These are phyloP conservation scores for Euplagia quadripunctaria DNA, from an alignment of 2,888 invertebrate genomes.

Conservation along the genomic window DNA sequence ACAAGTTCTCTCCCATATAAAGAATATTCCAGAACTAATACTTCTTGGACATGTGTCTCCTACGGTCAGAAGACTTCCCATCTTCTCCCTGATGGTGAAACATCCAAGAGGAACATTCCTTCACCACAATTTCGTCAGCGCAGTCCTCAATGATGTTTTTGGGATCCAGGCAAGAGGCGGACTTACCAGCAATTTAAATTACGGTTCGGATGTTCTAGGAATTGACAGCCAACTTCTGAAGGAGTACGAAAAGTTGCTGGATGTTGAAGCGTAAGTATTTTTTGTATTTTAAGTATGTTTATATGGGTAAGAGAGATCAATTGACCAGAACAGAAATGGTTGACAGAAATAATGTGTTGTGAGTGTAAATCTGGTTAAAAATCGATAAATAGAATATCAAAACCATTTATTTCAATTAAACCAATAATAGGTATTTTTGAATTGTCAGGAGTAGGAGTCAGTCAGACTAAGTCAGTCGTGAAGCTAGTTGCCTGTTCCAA, in stretches of 20 bases:
- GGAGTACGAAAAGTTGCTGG: constrained; percentile 90
- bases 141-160: constrained; percentile 96
- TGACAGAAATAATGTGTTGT: not conserved
- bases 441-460: too few species aligned
- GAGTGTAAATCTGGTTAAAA: not conserved
- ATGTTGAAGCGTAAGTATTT: constrained; percentile 80
- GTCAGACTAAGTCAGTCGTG: too few species aligned
- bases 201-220: constrained; percentile 94
- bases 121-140: constrained; percentile 95
- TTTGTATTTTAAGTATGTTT: not conserved
- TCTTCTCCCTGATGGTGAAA: constrained; percentile 95
- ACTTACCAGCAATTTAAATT: constrained; percentile 93
- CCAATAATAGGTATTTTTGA: too few species aligned
- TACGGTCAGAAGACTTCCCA: constrained; percentile 90
- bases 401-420: too few species aligned
- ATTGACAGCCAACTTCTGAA: constrained; percentile 92
- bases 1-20: constrained; percentile 92
- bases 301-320: not conserved
- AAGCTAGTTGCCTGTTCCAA: too few species aligned
- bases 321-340: not conserved
- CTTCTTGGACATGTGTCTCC: constrained; percentile 91
- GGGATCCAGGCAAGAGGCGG: constrained; percentile 95
- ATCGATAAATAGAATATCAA: not conserved
- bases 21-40: constrained; percentile 93
- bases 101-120: constrained; percentile 94